Evolutionary conservation across 2,797 vertebrate species (phyloP), one percentile per base, ranked within the genome.

Genomic region (Myotis vivesi): DNA sequence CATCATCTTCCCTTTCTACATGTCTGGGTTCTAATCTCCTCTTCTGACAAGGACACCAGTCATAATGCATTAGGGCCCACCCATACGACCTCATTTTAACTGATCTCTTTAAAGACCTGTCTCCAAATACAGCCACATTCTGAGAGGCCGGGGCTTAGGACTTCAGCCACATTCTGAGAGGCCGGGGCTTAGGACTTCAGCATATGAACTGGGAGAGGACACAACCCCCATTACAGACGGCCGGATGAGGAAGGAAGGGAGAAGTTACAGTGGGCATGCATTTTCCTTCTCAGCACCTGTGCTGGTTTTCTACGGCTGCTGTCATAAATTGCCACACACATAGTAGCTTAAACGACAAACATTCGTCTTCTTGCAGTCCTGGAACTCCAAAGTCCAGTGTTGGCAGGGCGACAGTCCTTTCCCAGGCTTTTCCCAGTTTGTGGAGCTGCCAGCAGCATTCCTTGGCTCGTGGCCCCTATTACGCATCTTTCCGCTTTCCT

Each of bases 381-480:
- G 69, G 25, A 55, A 46, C 19, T 85, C n/a, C 16, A 55, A 88
- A 49, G 46, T 30, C 72, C 41, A 41, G 7, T 3, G 9, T 25
- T 41, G 64, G 44, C 66, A n/a, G 62, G 30, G n/a, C 53, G 30
- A 3, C 25, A 6, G 0, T 25, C 73, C 62, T 75, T 53, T 25
- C 62, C 7, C 4, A 33, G 66, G n/a, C 12, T 3, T 38, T 79
- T 44, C 23, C 57, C 64, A 51, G 68, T 6, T 38, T 36, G 30
- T 44, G 28, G 68, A 69, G 62, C 19, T 69, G 33, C 57, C 62
- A 1, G 16, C 51, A 0, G 6, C 6, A 0, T 86, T 17, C 75
- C 51, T 20, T 46, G 71, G 44, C 79, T 53, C 0, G 0, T 6
- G 28, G 76, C 51, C 64, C 16, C 12, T 4, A 0, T n/a, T 23